Evolutionary conservation across 2,113 vertebrate species (phyloP), one percentile per base, ranked within the genome.

Genomic region (Sylvicapra grimmia): DNA sequence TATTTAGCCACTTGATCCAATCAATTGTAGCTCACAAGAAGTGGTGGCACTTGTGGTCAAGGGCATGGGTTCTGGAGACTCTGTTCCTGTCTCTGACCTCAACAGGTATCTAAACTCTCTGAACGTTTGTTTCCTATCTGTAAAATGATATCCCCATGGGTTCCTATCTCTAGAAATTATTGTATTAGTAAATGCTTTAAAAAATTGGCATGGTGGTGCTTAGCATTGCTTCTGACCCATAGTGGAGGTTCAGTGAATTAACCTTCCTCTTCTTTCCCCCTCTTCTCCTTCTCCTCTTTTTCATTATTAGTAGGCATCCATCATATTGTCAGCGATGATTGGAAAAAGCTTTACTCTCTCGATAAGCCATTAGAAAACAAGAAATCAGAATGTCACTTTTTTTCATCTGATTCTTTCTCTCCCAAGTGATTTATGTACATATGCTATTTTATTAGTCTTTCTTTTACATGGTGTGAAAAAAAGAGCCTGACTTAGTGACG

Each of bases 131-230:
- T 90, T 95, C 47, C 47, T 68, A 33, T 40, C 75, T 93, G 21
- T 56, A 56, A 80, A 54, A 51, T 54, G 89, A 11, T 7, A n/a
- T 51, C 58, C 27, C 75, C 1, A 5, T 61, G 19, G 31, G 33
- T 58, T 93, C 44, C 29, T 53, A 27, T 12, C 19, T 86, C 53
- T 75, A 58, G n/a, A 31, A 49, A 29, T 14, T 83, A 77, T 54
- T 88, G 9, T 92, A 54, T 75, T 77, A 80, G 84, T 87, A 80
- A 94, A 58, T 29, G 82, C 25, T 11, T n/a, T 80, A 85, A 58
- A 5, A 88, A 61, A 53, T n/a, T 21, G 77, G 9, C 23, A 4
- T 11, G 51, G 31, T n/a, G 54, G 16, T 18, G 47, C 12, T 80
- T 54, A 36, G 21, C 19, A 53, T 82, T 44, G 49, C 49, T 93